Conservation (phyloP, 2,113 vertebrate genomes). For the Chelonoidis abingdonii region DNA sequence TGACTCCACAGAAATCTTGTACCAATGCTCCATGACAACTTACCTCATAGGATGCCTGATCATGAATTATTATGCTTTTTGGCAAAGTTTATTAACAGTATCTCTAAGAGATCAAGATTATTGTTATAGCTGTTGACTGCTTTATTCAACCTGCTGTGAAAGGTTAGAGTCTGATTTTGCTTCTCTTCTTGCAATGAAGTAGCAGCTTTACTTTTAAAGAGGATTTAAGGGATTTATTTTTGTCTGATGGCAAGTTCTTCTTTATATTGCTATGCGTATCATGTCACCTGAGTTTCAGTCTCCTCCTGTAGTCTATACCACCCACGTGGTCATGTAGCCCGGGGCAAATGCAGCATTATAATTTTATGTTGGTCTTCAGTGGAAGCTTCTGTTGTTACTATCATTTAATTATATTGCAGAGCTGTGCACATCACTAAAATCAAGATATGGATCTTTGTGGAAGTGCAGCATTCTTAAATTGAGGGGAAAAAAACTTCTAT, state of each 20-base stretch:
- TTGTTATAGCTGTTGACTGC: not conserved
- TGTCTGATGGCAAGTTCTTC: not conserved
- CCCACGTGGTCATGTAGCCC: not conserved
- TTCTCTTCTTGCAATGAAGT: not conserved
- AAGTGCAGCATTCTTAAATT: not conserved
- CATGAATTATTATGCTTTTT: not conserved
- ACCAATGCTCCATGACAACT: not conserved
- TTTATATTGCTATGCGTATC: not conserved
- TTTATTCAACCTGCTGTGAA: not conserved
- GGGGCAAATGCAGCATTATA: not conserved
- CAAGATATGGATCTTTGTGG: not conserved
- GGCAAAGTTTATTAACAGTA: not conserved
- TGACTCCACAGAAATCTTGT: not conserved
- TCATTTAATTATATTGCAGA: not conserved
- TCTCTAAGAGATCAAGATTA: not conserved
- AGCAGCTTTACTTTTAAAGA: not conserved
- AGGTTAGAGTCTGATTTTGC: not conserved
- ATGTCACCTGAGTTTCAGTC: not conserved
- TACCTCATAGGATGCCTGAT: not conserved
- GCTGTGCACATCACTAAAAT: not conserved
- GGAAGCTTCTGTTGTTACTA: not conserved
- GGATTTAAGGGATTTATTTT: not conserved
- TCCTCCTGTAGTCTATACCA: not conserved
- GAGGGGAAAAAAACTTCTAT: not conserved
- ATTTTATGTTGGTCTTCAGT: not conserved